A percentile compares a stretch with the other conserved stretches of the same genome.
Evolutionary conservation across 2,797 vertebrate species (phyloP).

Genomic region (Diglossa cyanea): DNA sequence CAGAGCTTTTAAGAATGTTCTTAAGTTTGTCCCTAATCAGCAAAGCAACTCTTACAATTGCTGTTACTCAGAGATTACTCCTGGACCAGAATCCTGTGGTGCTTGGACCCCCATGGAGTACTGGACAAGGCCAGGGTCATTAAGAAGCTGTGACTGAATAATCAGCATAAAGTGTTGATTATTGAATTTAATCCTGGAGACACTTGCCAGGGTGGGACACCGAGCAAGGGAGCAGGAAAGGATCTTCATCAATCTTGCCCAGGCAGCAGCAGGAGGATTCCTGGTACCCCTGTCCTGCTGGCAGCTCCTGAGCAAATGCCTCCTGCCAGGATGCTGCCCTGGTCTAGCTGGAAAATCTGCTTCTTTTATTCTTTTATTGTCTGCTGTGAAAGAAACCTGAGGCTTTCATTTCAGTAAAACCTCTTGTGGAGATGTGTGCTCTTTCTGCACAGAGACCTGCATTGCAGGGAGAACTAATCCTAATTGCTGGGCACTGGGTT

Average conservation of each 20-base stretch:
- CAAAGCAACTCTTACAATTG: neutral
- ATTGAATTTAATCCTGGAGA: neutral
- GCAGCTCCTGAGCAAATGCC: neutral
- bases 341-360: neutral
- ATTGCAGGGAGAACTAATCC: neutral
- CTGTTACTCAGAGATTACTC: neutral
- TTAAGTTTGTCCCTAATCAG: constrained; percentile 19
- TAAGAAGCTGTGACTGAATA: neutral
- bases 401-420: neutral
- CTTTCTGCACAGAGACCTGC: neutral
- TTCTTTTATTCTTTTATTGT: neutral
- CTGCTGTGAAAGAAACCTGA: neutral
- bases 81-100: neutral
- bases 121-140: neutral
- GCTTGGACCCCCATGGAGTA: neutral
- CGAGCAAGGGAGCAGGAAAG: neutral
- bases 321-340: neutral
- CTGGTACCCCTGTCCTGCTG: neutral
- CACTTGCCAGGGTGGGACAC: neutral
- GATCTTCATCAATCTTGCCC: neutral
- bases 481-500: fast-evolving
- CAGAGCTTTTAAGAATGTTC: constrained; percentile 33
- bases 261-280: neutral
- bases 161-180: neutral
- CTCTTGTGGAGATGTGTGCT: neutral